phyloP scores from a whole-genome alignment of 2,113 vertebrate genomes.

The Pitta sordida region DNA sequence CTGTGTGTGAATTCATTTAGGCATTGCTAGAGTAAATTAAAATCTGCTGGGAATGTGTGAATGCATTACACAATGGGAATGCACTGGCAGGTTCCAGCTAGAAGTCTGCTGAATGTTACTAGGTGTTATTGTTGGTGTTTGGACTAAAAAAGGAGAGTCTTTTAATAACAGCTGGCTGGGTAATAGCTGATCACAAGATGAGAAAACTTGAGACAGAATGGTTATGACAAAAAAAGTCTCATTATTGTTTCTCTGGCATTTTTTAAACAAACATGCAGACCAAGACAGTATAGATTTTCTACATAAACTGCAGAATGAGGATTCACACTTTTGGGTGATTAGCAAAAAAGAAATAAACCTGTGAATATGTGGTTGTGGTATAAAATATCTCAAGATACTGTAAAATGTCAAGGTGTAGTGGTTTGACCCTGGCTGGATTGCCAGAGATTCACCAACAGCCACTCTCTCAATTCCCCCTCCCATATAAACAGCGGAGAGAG shows the following conservation, averaged over 20 bases:
- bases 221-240: background rate
- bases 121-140: background rate
- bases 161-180: background rate
- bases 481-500: too few species aligned
- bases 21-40: slow-evolving; percentile 43
- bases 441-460: too few species aligned
- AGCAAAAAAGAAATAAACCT: background rate
- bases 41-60: slow-evolving; percentile 34
- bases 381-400: background rate
- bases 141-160: background rate
- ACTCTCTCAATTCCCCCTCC: too few species aligned
- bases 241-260: background rate
- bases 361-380: background rate
- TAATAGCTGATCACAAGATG: background rate
- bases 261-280: background rate
- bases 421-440: too few species aligned
- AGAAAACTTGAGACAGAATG: background rate
- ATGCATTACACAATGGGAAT: background rate
- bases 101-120: slow-evolving; percentile 16
- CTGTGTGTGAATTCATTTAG: slow-evolving; percentile 22
- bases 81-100: background rate
- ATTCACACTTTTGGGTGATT: background rate
- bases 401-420: background rate
- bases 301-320: background rate
- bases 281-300: background rate